A percentile compares a stretch with the other conserved stretches of the same genome.
These are phyloP conservation scores for Branchipolynoe longqiensis DNA, from an alignment of 2,888 invertebrate species.

Conservation along the genomic window DNA sequence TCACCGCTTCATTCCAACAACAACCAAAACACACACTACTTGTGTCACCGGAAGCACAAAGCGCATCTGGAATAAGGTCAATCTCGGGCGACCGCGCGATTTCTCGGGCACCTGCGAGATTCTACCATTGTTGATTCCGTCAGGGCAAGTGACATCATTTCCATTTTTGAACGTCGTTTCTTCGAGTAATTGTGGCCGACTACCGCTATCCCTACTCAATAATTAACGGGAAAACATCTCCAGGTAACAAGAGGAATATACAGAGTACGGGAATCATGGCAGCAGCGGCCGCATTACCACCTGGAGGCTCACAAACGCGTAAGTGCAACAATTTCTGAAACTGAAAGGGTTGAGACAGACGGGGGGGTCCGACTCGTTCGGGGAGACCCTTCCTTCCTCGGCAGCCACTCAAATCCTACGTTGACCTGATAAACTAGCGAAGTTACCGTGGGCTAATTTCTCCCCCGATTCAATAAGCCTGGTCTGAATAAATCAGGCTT, in stretches of 20 bases:
- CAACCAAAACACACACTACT: conserved; percentile 57
- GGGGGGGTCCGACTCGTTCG: neutral
- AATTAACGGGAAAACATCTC: conserved; percentile 21
- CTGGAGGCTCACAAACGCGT: conserved; percentile 52
- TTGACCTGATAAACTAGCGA: too few relatives aligned
- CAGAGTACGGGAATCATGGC: conserved; percentile 21
- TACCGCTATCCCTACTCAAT: conserved; percentile 6
- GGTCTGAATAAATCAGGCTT: too few relatives aligned
- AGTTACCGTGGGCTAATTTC: too few relatives aligned
- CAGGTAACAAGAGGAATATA: conserved; percentile 38
- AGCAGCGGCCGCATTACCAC: conserved; percentile 57
- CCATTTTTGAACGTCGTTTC: conserved; percentile 40
- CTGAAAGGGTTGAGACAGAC: conserved; percentile 2
- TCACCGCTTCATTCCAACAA: conserved; percentile 58
- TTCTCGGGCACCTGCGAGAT: conserved; percentile 50
- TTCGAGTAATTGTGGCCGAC: conserved; percentile 45
- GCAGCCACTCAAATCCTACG: neutral
- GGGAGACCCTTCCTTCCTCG: neutral
- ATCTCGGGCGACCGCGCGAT: conserved; percentile 31
- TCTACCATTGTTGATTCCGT: conserved; percentile 57
- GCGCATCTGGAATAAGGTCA: conserved; percentile 48
- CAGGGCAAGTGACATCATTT: conserved; percentile 53
- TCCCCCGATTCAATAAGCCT: too few relatives aligned
- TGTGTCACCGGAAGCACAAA: conserved; percentile 57
- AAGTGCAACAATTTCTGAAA: conserved; percentile 13